Percentiles rank a stretch among this genome's conserved stretches.
Evolutionary conservation across 1,140 invertebrate species (phyloP).

Genomic region (Phortica variegata): DNA sequence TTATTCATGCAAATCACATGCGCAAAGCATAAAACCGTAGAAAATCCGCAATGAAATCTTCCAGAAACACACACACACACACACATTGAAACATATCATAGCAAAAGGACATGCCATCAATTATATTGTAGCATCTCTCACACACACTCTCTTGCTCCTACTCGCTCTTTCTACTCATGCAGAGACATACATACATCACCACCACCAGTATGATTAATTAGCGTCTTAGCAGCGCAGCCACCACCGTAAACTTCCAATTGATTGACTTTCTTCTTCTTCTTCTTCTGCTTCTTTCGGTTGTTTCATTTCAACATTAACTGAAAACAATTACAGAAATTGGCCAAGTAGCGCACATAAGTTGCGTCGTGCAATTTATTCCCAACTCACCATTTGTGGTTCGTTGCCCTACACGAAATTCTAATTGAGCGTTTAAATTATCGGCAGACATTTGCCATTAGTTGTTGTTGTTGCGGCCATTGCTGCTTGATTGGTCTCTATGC

Average conservation of each 20-base stretch:
- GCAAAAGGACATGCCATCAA: conserved; percentile 29
- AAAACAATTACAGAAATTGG: no score
- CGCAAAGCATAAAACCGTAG: conserved; percentile 1
- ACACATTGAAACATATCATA: conserved; percentile 41
- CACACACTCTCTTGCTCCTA: conserved; percentile 1
- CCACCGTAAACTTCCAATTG: conserved; percentile 35
- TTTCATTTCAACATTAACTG: no score
- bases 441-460: no score
- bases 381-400: no score
- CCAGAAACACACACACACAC: conserved; percentile 1
- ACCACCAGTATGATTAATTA: conserved; percentile 46
- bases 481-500: no score
- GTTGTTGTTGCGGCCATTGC: no score
- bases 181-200: conserved; percentile 5
- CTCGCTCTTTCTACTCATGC: conserved; percentile 1
- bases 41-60: no score
- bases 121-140: conserved; percentile 44
- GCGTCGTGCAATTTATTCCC: no score
- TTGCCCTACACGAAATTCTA: no score
- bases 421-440: no score
- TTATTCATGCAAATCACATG: conserved; percentile 48
- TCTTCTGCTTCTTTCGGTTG: no score
- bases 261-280: conserved; percentile 26
- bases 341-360: no score
- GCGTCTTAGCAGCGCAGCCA: conserved; percentile 33